Evolutionary conservation across 2,797 vertebrate genomes (phyloP).

Genomic region (Telmatherina bonti): DNA sequence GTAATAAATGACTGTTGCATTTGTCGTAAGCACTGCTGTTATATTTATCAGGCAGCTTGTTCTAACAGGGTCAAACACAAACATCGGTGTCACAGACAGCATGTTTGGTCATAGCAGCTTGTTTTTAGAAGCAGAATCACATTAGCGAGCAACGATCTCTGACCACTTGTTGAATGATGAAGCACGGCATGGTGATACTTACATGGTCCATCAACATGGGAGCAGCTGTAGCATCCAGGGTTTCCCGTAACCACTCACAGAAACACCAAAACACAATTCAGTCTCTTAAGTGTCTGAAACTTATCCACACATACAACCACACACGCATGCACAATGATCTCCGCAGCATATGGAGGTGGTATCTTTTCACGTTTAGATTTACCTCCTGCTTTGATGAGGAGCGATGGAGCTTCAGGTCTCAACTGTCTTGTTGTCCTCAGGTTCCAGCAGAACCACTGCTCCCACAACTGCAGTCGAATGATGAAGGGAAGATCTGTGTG

Average conservation of each 20-base stretch:
- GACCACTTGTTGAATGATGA: conserved; percentile 57
- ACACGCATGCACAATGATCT: conserved; percentile 23
- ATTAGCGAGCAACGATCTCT: conserved; percentile 53
- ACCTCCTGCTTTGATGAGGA: background rate
- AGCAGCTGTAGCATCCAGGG: conserved; percentile 68
- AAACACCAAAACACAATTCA: conserved; percentile 51
- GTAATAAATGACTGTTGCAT: conserved; percentile 30
- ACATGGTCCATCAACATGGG: conserved; percentile 60
- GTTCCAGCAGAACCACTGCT: conserved; percentile 88
- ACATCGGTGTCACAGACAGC: conserved; percentile 36
- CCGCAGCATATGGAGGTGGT: conserved; percentile 3
- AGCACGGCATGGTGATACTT: conserved; percentile 31
- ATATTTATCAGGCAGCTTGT: conserved; percentile 41
- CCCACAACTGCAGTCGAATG: conserved; percentile 88
- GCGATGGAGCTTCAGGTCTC: background rate
- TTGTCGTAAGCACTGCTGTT: conserved; percentile 53
- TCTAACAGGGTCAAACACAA: conserved; percentile 29
- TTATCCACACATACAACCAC: conserved; percentile 12
- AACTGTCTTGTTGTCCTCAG: conserved; percentile 67
- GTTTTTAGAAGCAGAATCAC: conserved; percentile 69
- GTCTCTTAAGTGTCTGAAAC: conserved; percentile 29
- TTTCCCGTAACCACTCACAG: conserved; percentile 60
- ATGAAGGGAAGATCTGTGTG: conserved; percentile 94
- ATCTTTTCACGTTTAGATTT: conserved; percentile 7
- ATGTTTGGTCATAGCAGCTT: conserved; percentile 45